Conservation (phyloP, 92 coral and sea anemone species). For the Bergia puertoricense region DNA sequence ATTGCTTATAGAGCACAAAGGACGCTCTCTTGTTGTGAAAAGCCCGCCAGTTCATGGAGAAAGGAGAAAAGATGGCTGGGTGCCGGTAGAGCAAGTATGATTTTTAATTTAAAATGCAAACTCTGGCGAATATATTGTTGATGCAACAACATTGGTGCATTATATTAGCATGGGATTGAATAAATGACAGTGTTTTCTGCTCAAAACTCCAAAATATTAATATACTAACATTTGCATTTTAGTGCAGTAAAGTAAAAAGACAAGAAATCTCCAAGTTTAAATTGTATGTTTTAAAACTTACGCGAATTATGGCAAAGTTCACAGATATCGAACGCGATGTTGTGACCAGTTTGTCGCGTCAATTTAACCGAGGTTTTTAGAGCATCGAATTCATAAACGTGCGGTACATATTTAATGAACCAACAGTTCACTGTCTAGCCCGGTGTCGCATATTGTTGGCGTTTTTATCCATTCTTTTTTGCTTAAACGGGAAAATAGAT, state of each 20-base stretch:
- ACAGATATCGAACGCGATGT: background rate
- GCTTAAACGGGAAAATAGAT: background rate
- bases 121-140: background rate
- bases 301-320: background rate
- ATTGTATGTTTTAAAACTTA: background rate
- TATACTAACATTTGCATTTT: background rate
- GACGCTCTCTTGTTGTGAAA: constrained; percentile 85
- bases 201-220: background rate
- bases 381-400: background rate
- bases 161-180: background rate
- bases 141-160: background rate
- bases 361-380: background rate
- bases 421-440: background rate
- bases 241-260: no score
- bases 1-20: constrained; percentile 92
- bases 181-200: background rate
- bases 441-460: background rate
- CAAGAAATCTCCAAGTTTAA: background rate
- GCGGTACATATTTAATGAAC: background rate
- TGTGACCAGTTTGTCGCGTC: background rate
- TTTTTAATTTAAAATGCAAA: background rate
- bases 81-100: constrained; percentile 33
- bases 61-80: constrained; percentile 38
- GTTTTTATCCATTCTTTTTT: background rate
- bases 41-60: constrained; percentile 67